These are phyloP conservation scores for Typhlichthys eigenmanni DNA, from an alignment of 2,797 vertebrate genomes.

Conservation along the genomic window DNA sequence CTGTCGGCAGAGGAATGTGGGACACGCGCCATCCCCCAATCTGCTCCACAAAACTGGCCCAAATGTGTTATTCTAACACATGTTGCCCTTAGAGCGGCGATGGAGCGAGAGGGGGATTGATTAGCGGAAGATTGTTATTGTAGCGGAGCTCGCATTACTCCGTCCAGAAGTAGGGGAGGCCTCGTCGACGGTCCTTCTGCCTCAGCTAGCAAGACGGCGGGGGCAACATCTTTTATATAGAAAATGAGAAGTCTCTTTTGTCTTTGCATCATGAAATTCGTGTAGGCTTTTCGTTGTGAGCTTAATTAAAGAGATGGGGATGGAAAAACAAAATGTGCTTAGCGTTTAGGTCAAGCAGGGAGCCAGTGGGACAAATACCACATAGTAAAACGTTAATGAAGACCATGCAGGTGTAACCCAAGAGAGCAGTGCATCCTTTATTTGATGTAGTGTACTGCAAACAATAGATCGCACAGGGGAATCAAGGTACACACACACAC, in stretches of 20 bases:
- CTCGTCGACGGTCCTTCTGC: slow-evolving; percentile 6
- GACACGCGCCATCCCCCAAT: slow-evolving; percentile 66
- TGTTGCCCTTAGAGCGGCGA: slow-evolving; percentile 34
- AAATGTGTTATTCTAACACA: slow-evolving; percentile 66
- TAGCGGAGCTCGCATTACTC: slow-evolving; percentile 51
- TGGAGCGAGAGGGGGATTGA: slow-evolving; percentile 20
- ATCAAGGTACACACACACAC: no score
- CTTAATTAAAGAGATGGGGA: slow-evolving; percentile 15
- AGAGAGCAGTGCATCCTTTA: not conserved
- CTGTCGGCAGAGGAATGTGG: slow-evolving; percentile 72
- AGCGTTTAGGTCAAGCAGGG: slow-evolving; percentile 4
- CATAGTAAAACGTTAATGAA: no score
- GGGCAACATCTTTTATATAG: slow-evolving; percentile 17
- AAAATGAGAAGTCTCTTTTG: slow-evolving; percentile 26
- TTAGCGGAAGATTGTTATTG: slow-evolving; percentile 50
- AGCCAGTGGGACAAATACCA: slow-evolving; percentile 8
- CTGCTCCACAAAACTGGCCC: slow-evolving; percentile 58
- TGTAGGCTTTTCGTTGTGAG: no score
- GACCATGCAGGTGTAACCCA: slow-evolving; percentile 1
- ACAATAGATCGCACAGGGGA: no score
- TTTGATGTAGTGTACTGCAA: not conserved
- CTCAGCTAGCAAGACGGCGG: slow-evolving; percentile 1
- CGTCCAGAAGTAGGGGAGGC: slow-evolving; percentile 54
- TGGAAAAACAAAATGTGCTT: slow-evolving; percentile 15
- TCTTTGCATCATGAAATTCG: slow-evolving; percentile 17